Evolutionary conservation across 2,113 vertebrate genomes (phyloP), one percentile per base, ranked within the genome.

Genomic region (Anser cygnoides): DNA sequence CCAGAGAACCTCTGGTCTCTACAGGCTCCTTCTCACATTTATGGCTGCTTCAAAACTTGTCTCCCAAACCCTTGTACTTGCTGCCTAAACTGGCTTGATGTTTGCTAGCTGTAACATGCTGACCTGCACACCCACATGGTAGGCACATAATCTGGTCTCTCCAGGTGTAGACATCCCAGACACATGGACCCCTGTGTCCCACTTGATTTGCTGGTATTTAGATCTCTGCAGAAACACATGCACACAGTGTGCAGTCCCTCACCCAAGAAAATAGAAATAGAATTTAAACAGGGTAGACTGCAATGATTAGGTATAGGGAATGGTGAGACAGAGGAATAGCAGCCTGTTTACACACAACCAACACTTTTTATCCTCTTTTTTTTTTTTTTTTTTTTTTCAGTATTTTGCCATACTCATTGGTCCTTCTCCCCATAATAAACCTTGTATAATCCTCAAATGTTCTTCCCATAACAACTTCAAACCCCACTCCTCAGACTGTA

Each of bases 101-200:
- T 49, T 41, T 29, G 19, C n/a, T 57, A 50, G 29, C 41, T 63
- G 21, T 50, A 62, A 35, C 29, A 10, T 49, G 49, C 39, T 57
- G n/a, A 62, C 20, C 37, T 10, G 8, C 54, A 49, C 7, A 68
- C 5, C n/a, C 8, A 4, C 3, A 2, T 13, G 4, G 21, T 4
- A 57, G 23, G 4, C 23, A 68, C 39, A 68, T 1, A 5, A 3
- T 87, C 25, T 10, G 19, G 31, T 76, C 28, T 58, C 26, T 43
- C 55, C 21, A 63, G 18, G 21, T 52, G 17, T 23, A 39, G 37
- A 54, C 22, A 54, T 25, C 14, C 37, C 22, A 59, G 7, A 58
- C 11, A 20, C 26, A n/a, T 3, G 11, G 9, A 13, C 46, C 19
- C 14, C 23, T 58, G 21, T 57, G 21, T 49, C 26, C 22, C 50